Evolutionary conservation across 2,888 invertebrate genomes (phyloP), one percentile per base, ranked within the genome.

Genomic region (Meteorus cinctellus): DNA sequence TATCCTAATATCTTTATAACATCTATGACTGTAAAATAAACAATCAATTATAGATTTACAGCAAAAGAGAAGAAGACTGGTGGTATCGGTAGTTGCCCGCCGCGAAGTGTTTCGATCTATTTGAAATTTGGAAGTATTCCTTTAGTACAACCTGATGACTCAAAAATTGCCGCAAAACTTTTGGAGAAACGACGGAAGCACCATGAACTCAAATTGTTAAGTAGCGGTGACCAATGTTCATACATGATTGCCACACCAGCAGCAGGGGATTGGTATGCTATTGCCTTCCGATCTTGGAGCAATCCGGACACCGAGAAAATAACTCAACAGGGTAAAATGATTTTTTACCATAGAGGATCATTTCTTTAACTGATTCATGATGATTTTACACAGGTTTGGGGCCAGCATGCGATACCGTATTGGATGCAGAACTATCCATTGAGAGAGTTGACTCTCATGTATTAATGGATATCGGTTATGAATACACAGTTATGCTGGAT

Each of bases 71-170:
- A 84, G 74, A 89, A 88, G 77, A 75, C 82, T 87, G 91, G 91
- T 90, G 93, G 94, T 59, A 91, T 93, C 79, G 88, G 88, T 74
- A 84, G 81, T 75, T 94, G 94, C 86, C 89, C 90, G 66, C 91
- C 92, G 4, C 91, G 92, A 84, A 92, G 94, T 83, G 93, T 95
- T 70, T 91, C 94, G 80, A 90, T 94, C 82, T 93, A 94, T 85
- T 89, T 97, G 73, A 96, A 96, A 87, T 93, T 94, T 82, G 95
- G 95, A 19, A 94, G 96, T 66, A 94, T 95, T 84, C 97, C 97
- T 29, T 94, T 96, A 4, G 93, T 97, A 77, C 94, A 94, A 86
- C 95, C 96, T 2, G 95, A 96, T 86, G 95, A 95, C 78, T 94
- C 96, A 63, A 92, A 93, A 66, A 95, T 95, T 85, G 95, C 96